A percentile compares a stretch with the other conserved stretches of the same genome.
Evolutionary conservation across 2,113 vertebrate genomes (phyloP).

Genomic region (Pteruthius melanotis): DNA sequence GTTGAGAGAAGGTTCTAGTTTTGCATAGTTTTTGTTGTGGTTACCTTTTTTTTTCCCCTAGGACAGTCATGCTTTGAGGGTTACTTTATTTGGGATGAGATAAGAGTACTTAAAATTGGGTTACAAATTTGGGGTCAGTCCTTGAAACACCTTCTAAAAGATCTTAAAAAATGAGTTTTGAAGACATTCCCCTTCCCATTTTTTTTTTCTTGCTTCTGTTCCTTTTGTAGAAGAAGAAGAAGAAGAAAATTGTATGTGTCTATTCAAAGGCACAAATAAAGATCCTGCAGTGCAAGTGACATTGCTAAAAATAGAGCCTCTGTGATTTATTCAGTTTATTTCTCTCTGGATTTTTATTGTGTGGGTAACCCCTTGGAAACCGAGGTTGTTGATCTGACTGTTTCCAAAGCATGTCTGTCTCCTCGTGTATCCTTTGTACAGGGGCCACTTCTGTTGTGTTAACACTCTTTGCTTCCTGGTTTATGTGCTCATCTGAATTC

Average conservation of each 20-base stretch:
- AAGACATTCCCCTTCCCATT: background rate
- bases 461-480: slow-evolving; percentile 21
- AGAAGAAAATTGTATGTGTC: background rate
- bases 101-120: background rate
- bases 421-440: background rate
- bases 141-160: background rate
- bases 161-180: background rate
- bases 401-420: background rate
- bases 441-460: background rate
- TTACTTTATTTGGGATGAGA: background rate
- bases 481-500: slow-evolving; percentile 36
- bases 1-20: background rate
- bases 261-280: background rate
- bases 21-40: background rate
- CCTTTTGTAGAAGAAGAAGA: background rate
- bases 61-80: background rate
- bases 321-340: background rate
- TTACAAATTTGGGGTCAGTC: background rate
- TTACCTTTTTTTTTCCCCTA: background rate
- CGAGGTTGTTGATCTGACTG: background rate
- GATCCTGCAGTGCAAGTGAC: background rate
- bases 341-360: background rate
- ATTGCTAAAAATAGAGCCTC: background rate
- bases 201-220: background rate
- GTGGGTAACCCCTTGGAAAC: slow-evolving; percentile 11